Evolutionary conservation across 2,888 invertebrate genomes (phyloP), one percentile per base, ranked within the genome.

Genomic region (Dryobotodes eremita): DNA sequence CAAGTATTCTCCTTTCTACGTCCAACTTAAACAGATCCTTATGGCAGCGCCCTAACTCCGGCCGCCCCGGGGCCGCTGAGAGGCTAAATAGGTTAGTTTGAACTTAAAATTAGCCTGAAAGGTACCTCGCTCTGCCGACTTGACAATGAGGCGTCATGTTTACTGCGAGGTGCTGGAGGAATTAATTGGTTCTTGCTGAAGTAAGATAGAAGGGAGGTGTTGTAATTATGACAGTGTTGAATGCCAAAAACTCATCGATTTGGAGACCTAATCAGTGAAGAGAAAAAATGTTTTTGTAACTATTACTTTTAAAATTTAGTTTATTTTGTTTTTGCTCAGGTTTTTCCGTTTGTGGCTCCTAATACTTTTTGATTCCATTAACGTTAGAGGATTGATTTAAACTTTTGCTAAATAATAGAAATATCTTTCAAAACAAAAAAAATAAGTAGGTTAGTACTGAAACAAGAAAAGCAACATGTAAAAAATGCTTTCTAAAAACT

Each of bases 71-170:
- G 74, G 78, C 77, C 77, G 82, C 57, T 48, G 70, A 79, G 71
- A 80, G 75, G 84, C 90, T 91, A 91, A 91, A 88, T 89, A 86
- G 84, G 89, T 91, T 91, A 91, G 89, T 84, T 83, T 84, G 84
- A 88, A 88, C 88, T 90, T 89, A 86, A 88, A 90, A 90, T 91
- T 89, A 90, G 84, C 86, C 83, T 88, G 81, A 75, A 79, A 86
- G 86, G 86, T 84, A 77, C 75, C 80, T 72, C 77, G 69, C 65
- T 80, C 78, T 46, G 75, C 76, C 64, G 84, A 80, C 79, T 83
- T 82, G 72, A 89, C 86, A 88, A 90, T 86, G 84, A 88, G 73
- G 79, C 73, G 68, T 69, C 77, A 66, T 82, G 75, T 84, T 84
- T 84, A 84, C 76, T 46, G 64, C 70, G 20, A 13, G 70, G 61